Percentiles rank a stretch among this genome's conserved stretches.
phyloP scores from a whole-genome alignment of 2,797 vertebrate genomes.

The Trichosurus vulpecula region DNA sequence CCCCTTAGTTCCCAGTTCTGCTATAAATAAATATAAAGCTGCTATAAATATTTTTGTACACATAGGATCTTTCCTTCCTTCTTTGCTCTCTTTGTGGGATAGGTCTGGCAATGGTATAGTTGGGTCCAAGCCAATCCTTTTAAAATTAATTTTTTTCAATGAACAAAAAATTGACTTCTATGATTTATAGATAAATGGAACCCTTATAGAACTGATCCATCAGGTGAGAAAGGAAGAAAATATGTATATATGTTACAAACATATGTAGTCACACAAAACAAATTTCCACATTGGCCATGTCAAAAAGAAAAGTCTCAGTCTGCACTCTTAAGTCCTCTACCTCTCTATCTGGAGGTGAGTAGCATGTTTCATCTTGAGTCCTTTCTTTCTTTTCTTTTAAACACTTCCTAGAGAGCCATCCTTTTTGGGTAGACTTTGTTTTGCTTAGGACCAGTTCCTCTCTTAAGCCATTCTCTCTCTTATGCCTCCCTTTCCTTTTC shows the following conservation, averaged over 20 bases:
- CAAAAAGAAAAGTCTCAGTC: background rate
- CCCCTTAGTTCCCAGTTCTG: background rate
- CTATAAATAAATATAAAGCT: too few species aligned
- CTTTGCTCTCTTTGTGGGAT: background rate
- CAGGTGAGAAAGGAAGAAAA: background rate
- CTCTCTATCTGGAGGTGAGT: background rate
- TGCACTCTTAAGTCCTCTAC: background rate
- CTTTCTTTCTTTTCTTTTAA: too few species aligned
- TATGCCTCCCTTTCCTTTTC: too few species aligned
- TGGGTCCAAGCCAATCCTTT: background rate
- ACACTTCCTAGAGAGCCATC: too few species aligned
- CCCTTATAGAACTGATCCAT: background rate
- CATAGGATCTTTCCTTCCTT: background rate
- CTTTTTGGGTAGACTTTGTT: too few species aligned
- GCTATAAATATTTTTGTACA: background rate
- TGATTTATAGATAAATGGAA: background rate
- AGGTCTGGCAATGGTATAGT: background rate
- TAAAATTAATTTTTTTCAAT: background rate
- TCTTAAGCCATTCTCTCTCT: too few species aligned
- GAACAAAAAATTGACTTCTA: background rate
- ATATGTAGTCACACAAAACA: background rate
- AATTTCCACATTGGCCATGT: background rate
- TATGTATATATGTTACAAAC: background rate
- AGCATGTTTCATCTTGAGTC: background rate
- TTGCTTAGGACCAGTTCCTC: too few species aligned